These are phyloP conservation scores for Cotesia chilonis DNA, from an alignment of 1,140 invertebrate genomes.

Conservation along the genomic window DNA sequence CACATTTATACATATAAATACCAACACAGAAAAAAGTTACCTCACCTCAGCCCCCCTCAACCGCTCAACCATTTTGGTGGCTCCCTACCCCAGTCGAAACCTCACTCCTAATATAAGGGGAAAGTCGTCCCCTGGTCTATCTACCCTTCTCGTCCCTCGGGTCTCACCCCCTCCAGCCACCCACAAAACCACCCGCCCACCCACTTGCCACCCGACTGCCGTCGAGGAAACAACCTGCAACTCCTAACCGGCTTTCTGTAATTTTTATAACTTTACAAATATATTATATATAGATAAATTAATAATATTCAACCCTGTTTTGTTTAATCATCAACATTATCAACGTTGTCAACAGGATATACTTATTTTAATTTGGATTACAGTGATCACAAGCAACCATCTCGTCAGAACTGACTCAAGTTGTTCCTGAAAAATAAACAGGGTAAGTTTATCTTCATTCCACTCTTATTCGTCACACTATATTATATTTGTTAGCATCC, in stretches of 20 bases:
- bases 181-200: conserved; percentile 59
- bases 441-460: conserved; percentile 30
- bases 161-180: conserved; percentile 54
- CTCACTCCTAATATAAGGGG: conserved; percentile 41
- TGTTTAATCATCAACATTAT: neutral
- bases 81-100: conserved; percentile 58
- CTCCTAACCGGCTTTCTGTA: conserved; percentile 39
- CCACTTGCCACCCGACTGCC: conserved; percentile 66
- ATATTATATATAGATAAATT: neutral
- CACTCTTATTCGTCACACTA: conserved; percentile 29
- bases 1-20: no score
- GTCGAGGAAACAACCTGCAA: conserved; percentile 66
- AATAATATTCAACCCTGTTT: conserved; percentile 13
- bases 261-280: conserved; percentile 14
- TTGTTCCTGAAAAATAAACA: no score
- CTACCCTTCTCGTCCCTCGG: conserved; percentile 36
- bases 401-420: no score
- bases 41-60: no score
- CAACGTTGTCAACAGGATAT: no score
- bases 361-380: no score
- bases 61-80: conserved; percentile 44
- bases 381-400: no score
- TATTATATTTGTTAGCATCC: neutral
- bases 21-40: no score
- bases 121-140: neutral